These are phyloP conservation scores for Channa striata DNA, from an alignment of 2,797 vertebrate species.

Conservation along the genomic window DNA sequence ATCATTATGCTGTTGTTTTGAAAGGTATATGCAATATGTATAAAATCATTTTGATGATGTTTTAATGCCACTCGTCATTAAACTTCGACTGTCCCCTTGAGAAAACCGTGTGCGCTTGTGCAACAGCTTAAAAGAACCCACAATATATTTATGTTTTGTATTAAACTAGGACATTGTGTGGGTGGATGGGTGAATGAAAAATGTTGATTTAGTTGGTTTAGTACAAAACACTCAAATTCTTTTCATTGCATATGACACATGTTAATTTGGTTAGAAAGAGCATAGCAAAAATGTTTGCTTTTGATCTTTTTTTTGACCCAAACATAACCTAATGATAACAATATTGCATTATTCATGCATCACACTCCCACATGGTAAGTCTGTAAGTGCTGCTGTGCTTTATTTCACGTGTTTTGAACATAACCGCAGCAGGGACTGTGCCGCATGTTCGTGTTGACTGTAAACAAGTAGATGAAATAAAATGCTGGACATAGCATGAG, in stretches of 20 bases:
- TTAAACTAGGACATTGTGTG: slow-evolving; percentile 7
- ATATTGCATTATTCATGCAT: slow-evolving; percentile 42
- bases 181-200: slow-evolving; percentile 7
- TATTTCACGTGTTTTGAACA: slow-evolving; percentile 33
- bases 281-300: neutral
- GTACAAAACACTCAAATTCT: neutral
- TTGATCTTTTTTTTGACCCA: slow-evolving; percentile 24
- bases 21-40: neutral
- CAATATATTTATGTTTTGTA: slow-evolving; percentile 10
- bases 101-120: slow-evolving; percentile 1
- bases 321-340: slow-evolving; percentile 34
- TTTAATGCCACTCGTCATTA: slow-evolving; percentile 7
- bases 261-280: slow-evolving; percentile 12
- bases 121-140: slow-evolving; percentile 19
- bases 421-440: slow-evolving; percentile 5
- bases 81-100: neutral
- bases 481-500: slow-evolving; percentile 18
- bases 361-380: slow-evolving; percentile 36
- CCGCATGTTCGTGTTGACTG: slow-evolving; percentile 8
- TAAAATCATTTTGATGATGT: neutral
- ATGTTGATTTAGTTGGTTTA: neutral
- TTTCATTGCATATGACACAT: slow-evolving; percentile 23
- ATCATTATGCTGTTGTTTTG: neutral
- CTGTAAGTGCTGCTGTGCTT: slow-evolving; percentile 14
- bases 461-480: slow-evolving; percentile 20